Evolutionary conservation across 2,888 invertebrate genomes (phyloP), one percentile per base, ranked within the genome.

Genomic region (Epirrhoe tristata): DNA sequence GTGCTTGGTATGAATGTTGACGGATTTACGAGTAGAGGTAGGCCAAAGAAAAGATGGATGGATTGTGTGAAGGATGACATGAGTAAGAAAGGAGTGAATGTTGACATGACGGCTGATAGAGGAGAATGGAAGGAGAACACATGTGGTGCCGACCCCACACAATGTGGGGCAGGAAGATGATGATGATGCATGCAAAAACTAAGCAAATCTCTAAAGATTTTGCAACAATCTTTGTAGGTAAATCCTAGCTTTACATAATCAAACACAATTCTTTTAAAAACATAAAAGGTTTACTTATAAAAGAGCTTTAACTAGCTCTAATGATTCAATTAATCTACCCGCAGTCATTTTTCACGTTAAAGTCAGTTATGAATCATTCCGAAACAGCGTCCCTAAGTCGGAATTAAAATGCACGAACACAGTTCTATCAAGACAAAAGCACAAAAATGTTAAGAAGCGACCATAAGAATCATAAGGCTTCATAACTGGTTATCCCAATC

Each of bases 371-470:
- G 68, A 55, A 67, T 65, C 60, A 58, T 58, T 73, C 36, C 12
- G 24, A 58, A 57, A 39, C 69, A 70, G 67, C 61, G 68, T 66
- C 77, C 78, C 79, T 90, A 87, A 91, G 82, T 81, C 84, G 74
- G 81, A 90, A 91, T 92, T 90, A 90, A 90, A 91, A 92, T 91
- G 91, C 91, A 83, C 78, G 84, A 82, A 85, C 91, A 91, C 87
- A 90, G 79, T 82, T 81, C 85, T 84, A 88, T 86, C 77, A 77
- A 87, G 86, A 90, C 89, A 92, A 91, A 89, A 90, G 86, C 77
- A 87, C 87, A 90, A 90, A 91, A 91, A 92, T 91, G 84, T 84
- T 80, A 87, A 86, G 83, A 54, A 58, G 54, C 57, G 50, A 58
- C 81, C 81, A 86, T 84, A 85, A 80, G 86, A 85, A 84, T 89